Base-by-base conservation (phyloP, 2,797 vertebrate species). In the Lutjanus campechanus region DNA sequence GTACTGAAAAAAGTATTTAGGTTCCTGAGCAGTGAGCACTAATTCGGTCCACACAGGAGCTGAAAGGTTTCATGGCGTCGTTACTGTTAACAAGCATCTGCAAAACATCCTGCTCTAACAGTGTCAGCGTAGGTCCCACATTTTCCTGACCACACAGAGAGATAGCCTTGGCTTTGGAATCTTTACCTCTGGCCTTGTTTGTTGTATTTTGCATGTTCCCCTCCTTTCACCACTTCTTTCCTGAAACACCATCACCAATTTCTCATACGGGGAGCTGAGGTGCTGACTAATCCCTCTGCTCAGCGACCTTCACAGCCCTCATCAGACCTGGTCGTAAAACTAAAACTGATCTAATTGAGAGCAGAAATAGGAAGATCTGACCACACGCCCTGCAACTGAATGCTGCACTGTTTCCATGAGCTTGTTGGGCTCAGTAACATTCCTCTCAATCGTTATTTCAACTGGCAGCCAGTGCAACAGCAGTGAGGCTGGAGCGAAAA, bases 391-490 rank as follows among this genome's bases (percentile, higher is more conserved):
- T 74, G 81, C 50, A 74, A 77, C 71, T 81, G 60, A 88, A 79
- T 67, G 79, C 56, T 72, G 50, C 73, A 46, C 69, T 83, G 80
- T 88, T 87, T 91, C 88, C 77, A 74, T 84, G 87, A 77, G 78
- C 54, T 79, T 79, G 78, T 84, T 79, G 79, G 66, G 84, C 83
- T 85, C 69, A 36, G 84, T 81, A 89, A 85, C 89, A 90, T 91
- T 93, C 82, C 90, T 91, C 73, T 85, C 79, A 59, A 78, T 85
- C 89, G 11, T 91, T 93, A 91, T 89, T 93, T 90, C 82, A 89
- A 91, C 89, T 93, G 91, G 91, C 91, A 93, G 85, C 54, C 87
- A 81, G 73, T 51, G 74, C 83, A 77, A 86, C 64, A 73, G 69
- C 63, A 74, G 69, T 76, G n/a, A 82, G 76, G 81, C 85, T 86